These are phyloP conservation scores for Cryptoblepharus egeriae DNA, from an alignment of 2,797 vertebrate genomes.

Conservation along the genomic window DNA sequence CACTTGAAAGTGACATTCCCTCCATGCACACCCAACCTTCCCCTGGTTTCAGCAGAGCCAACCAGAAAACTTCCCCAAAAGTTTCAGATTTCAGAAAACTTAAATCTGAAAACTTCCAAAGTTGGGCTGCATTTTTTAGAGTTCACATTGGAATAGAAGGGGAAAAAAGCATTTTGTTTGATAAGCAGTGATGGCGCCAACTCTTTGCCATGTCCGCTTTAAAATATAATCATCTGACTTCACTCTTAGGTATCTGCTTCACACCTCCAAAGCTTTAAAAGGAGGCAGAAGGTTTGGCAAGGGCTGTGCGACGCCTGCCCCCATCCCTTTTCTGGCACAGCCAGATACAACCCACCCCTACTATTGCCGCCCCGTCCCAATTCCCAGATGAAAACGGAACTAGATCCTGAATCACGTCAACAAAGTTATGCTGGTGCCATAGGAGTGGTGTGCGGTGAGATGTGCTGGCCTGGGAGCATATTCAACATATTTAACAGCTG, in stretches of 20 bases:
- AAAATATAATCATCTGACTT: neutral
- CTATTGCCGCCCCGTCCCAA: too few species aligned
- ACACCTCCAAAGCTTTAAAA: slow-evolving; percentile 45
- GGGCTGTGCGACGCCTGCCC: slow-evolving; percentile 67
- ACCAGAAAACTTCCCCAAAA: too few species aligned
- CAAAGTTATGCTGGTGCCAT: slow-evolving; percentile 54
- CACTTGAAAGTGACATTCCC: too few species aligned
- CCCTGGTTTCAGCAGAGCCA: too few species aligned
- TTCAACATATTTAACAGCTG: slow-evolving; percentile 61
- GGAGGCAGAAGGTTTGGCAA: slow-evolving; percentile 78
- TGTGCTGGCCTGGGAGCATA: slow-evolving; percentile 33
- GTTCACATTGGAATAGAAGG: neutral
- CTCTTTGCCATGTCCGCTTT: too few species aligned
- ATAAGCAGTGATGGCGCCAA: neutral
- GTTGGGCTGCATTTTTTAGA: too few species aligned
- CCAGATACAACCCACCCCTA: slow-evolving; percentile 54
- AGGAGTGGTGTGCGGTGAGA: slow-evolving; percentile 13
- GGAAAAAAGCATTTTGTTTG: neutral
- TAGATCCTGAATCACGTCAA: slow-evolving; percentile 24
- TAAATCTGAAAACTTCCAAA: neutral
- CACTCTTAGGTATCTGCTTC: neutral
- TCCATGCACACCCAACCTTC: neutral
- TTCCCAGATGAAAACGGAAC: neutral
- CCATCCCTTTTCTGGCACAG: slow-evolving; percentile 50
- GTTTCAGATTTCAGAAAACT: too few species aligned